Evolutionary conservation across 1,140 invertebrate genomes (phyloP).

Genomic region (Zaprionus kolodkinae): DNA sequence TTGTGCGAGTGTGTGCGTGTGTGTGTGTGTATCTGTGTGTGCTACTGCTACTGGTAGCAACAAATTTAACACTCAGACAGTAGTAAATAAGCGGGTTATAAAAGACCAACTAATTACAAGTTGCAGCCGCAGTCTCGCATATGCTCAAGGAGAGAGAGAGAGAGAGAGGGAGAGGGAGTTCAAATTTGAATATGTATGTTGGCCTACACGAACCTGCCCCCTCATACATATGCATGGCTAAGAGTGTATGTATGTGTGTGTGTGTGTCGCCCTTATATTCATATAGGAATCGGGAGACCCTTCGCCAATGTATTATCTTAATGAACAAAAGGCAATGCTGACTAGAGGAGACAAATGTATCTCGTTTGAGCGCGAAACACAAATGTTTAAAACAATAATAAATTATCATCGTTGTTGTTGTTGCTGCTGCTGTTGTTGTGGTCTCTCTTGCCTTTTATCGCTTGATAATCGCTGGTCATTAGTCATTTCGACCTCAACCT

Average conservation of each 20-base stretch:
- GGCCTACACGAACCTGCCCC: not conserved
- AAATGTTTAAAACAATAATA: conserved; percentile 83
- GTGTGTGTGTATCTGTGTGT: conserved; percentile 40
- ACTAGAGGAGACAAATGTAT: conserved; percentile 76
- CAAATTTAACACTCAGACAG: conserved; percentile 69
- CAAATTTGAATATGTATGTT: conserved; percentile 55
- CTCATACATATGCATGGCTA: conserved; percentile 19
- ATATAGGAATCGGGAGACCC: conserved; percentile 30
- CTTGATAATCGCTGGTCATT: conserved; percentile 83
- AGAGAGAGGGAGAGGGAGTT: too few species aligned
- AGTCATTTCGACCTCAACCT: conserved; percentile 82
- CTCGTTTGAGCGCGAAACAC: conserved; percentile 81
- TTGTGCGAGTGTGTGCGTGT: conserved; percentile 24
- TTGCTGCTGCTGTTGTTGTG: conserved; percentile 44
- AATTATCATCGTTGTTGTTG: conserved; percentile 61
- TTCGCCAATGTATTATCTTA: conserved; percentile 65
- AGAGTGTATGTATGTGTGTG: conserved; percentile 20
- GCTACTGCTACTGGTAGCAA: conserved; percentile 65
- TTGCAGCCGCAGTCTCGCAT: conserved; percentile 45
- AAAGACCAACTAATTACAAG: conserved; percentile 80
- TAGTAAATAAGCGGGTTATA: conserved; percentile 61
- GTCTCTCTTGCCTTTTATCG: conserved; percentile 79
- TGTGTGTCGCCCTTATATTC: conserved; percentile 27
- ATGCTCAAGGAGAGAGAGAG: conserved; percentile 46
- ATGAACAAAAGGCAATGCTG: conserved; percentile 67